Base-by-base conservation (phyloP, 1,140 invertebrate genomes). In the Heterodera carotae region DNA sequence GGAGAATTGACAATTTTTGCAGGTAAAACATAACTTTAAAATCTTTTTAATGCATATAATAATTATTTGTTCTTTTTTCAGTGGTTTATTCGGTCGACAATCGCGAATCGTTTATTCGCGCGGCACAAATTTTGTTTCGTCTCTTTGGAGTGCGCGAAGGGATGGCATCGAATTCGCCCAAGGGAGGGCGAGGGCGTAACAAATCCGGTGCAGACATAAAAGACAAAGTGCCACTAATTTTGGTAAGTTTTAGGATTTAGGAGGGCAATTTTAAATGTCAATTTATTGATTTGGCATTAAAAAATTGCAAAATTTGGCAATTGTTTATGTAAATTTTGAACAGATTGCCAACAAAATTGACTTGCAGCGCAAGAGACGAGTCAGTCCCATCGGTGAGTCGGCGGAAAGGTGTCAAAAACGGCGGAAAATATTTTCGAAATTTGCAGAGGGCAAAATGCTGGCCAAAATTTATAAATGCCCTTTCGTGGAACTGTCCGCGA, bases 401-500 rank as follows among this genome's bases (percentile, higher is more conserved):
- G 7, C 22, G 33, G 34, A 79, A 62, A n/a, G n/a, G n/a, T n/a
- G n/a, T 43, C 27, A 39, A 80, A 80, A n/a, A 81, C 15, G 29
- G 74, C 48, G 25, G 7, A 48, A 12, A 31, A 31, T 22, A 67
- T 53, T 31, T 29, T 67, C 18, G 18, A 34, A 66, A 73, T 76
- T 66, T 84, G 53, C 56, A 84, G 83, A 84, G 77, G 83, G 83
- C 53, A 83, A 84, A 82, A 84, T 85, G 84, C 69, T 84, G 27
- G 34, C 83, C 22, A 84, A 84, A 76, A 85, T 84, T 48, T 84
- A 84, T 69, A 84, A 85, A 64, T 85, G 76, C 43, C 59, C 76
- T 18, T 84, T 84, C 69, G 70, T 85, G 18, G 83, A 84, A 70
- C 76, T 77, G 31, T 82, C 78, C 18, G 75, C 84, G 6, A 36